Evolutionary conservation across 92 coral and sea anemone species (phyloP), one percentile per base, ranked within the genome.

Genomic region (Actinernus sp.): DNA sequence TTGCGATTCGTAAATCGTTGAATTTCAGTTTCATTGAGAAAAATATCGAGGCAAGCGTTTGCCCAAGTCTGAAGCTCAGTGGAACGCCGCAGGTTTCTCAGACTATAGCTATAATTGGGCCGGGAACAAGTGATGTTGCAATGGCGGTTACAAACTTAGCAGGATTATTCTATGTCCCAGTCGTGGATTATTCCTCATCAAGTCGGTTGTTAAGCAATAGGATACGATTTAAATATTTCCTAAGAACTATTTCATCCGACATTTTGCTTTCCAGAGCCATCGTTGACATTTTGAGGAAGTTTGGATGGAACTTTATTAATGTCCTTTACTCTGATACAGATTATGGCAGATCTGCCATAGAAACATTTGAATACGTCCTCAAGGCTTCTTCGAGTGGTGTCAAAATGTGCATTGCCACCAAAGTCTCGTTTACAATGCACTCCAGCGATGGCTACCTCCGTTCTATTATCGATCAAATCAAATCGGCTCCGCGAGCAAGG

Each of bases 141-240:
- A 93, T 90, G 69, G 96, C 96, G 2, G 88, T 93, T 1, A 88
- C 92, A 1, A 89, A 93, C 32, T 49, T 93, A 2, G 98, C 88
- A 0, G 98, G 98, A 7, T 53, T 93, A 48, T 93, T 93, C 53
- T 79, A 93, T 58, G 96, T 93, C 7, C 98, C 96, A 0, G 91
- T 93, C 12, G 69, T 90, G 2, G 84, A 96, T 17, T 85, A 75
- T 66, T 52, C 91, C 1, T 83, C 98, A 1, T 65, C 90, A 5
- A 93, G 98, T 51, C 91, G 96, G 7, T 67, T 91, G 0, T 76
- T 93, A 3, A 93, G 82, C 65, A 89, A 89, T 55, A 56, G 91
- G 23, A 68, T 63, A 49, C 88, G 96, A 24, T 90, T 93, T 49
- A 83, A 78, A 34, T 93, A 93, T 54, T 93, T 85, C 26, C 79